Base-by-base conservation (phyloP, 2,797 vertebrate species). In the Platyrinchus mystaceus region DNA sequence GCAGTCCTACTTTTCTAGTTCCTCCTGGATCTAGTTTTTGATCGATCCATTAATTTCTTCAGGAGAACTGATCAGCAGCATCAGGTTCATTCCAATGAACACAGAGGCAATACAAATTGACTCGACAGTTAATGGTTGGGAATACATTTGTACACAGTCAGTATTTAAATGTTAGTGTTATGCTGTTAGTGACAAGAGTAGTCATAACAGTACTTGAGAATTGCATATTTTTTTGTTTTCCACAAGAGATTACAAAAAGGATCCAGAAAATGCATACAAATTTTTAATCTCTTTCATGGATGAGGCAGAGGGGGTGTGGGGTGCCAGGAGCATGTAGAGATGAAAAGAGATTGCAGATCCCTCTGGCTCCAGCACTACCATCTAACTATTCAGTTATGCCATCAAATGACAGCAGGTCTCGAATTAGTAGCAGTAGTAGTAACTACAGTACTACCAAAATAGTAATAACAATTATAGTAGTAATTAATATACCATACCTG, bases 251-350 rank as follows among this genome's bases (percentile, higher is more conserved):
- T 73, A 30, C 24, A 83, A 28, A 49, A 90, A 77, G 4, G 1
- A 68, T 39, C 67, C n/a, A 56, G 53, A 70, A 95, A 78, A 86
- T 6, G 1, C 2, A 8, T 50, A 26, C 44, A 30, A 2, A 15
- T 16, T 32, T 68, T 85, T 46, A 26, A 2, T 71, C 44, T 4
- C 7, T 59, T 74, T 74, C 56, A 70, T 27, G 21, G 32, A 30
- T 13, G 22, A 55, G 36, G 34, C 5, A 49, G 86, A 78, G 27
- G 2, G 1, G 10, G 9, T 8, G 26, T 23, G 6, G 19, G 6
- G 7, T 28, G 20, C 8, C 12, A 66, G 8, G 52, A 62, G 62
- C 0, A 0, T 20, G 3, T 3, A 73, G 55, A 83, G 19, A 7
- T 24, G 7, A 79, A 85, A 89, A 46, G n/a, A 80, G 19, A 77